A percentile compares a stretch with the other conserved stretches of the same genome.
Evolutionary conservation across 2,113 vertebrate genomes (phyloP).

Genomic region (Malaclemys terrapin): DNA sequence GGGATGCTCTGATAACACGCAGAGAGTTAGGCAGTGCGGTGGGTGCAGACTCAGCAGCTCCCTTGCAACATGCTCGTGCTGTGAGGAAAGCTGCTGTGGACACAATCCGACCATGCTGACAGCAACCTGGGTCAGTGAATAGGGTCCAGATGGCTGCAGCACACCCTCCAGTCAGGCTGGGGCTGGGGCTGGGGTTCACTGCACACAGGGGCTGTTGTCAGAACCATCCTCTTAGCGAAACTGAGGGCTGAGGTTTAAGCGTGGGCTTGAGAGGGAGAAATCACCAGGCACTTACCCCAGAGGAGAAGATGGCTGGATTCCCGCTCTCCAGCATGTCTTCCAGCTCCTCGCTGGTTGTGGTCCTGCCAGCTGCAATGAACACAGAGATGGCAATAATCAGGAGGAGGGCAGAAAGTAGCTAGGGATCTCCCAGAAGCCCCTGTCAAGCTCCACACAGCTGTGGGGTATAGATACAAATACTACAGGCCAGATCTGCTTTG

Average conservation of each 20-base stretch:
- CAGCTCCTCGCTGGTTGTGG: conserved; percentile 95
- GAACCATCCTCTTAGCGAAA: background rate
- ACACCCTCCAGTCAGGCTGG: too few species aligned
- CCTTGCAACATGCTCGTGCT: too few species aligned
- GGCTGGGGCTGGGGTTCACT: background rate
- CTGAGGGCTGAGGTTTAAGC: background rate
- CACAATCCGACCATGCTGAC: too few species aligned
- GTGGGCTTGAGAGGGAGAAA: background rate
- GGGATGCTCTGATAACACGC: background rate
- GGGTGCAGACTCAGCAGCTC: too few species aligned
- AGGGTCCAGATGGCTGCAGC: too few species aligned
- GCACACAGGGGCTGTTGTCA: background rate
- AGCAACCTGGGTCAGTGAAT: too few species aligned
- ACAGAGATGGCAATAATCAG: background rate
- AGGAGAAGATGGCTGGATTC: conserved; percentile 96
- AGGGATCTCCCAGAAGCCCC: background rate
- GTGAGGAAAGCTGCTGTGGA: background rate
- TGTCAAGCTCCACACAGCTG: background rate
- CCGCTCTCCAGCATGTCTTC: conserved; percentile 98
- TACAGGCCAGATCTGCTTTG: rapidly evolving
- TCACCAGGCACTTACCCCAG: conserved; percentile 84
- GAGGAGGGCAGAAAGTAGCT: background rate
- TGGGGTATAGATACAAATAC: background rate
- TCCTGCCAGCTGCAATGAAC: conserved; percentile 88
- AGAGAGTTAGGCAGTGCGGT: background rate